Base-by-base conservation (phyloP, 2,888 invertebrate species). In the Microctonus aethiopoides region DNA sequence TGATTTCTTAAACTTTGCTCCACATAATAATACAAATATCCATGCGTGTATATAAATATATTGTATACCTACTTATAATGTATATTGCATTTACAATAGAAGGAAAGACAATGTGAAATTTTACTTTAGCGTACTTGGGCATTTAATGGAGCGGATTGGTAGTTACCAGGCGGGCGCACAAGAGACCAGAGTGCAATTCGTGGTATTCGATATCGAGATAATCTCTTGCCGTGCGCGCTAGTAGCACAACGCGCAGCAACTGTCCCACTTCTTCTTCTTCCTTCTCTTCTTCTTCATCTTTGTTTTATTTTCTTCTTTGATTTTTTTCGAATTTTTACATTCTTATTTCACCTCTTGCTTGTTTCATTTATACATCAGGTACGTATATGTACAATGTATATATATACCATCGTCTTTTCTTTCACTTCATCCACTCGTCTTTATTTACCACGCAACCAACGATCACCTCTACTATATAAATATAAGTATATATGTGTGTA, bases 201-300 rank as follows among this genome's bases (percentile, higher is more conserved):
- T 84, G 86, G 83, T 85, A 85, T 86, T 86, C 82, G 86, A 85
- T 85, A 85, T 84, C 85, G 80, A 83, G 83, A 83, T 84, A 85
- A 86, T 86, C 85, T 81, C 79, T 78, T 71, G 73, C 76, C 29
- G 29, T 29, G 61, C 72, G 73, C 73, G 66, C 69, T 74, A 67
- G 72, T 29, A 60, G 60, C 60, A 36, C 60, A 60, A 29, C 32
- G 20, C 39, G 20, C 36, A 54, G 39, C 62, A 59, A 52, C 56
- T 57, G 61, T 61, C 67, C 60, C 60, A 26, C 29, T 66, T 57
- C 41, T 26, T 26, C 46, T 13, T 57, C 57, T 10, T 46, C 57
- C 7, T 5, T 29, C 7, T 29, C 29, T 29, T 29, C 29, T 29
- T 29, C 29, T 29, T 29, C 29, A 5, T 29, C 29, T 7, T 29